A percentile compares a stretch with the other conserved stretches of the same genome.
Evolutionary conservation across 2,113 vertebrate species (phyloP).

Genomic region (Papio anubis): DNA sequence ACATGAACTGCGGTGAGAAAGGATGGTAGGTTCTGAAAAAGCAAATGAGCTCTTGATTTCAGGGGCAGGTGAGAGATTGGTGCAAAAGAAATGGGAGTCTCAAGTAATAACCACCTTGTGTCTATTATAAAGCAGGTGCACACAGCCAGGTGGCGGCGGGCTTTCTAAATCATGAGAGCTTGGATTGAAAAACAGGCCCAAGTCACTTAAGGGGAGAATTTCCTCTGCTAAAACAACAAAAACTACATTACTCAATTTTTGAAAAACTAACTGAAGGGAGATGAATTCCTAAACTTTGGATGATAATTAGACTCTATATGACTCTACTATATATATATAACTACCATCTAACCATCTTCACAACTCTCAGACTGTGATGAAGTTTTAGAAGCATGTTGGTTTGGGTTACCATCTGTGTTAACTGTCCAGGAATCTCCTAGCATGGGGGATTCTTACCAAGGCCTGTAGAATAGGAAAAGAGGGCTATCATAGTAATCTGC

Average conservation of each 20-base stretch:
- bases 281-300: not conserved
- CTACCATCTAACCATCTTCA: slow-evolving; percentile 84
- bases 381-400: slow-evolving; percentile 75
- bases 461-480: slow-evolving; percentile 73
- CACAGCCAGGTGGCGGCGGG: not conserved
- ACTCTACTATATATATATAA: not conserved
- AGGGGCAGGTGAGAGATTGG: not conserved
- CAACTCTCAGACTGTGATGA: slow-evolving; percentile 85
- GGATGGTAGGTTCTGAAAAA: not conserved
- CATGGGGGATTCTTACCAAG: slow-evolving; percentile 84
- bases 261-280: not conserved
- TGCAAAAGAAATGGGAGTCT: not conserved
- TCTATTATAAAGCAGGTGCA: not conserved
- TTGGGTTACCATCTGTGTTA: slow-evolving; percentile 82
- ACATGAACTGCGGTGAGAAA: not conserved
- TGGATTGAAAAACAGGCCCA: not conserved
- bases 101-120: not conserved
- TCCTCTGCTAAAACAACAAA: not conserved
- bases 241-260: not conserved
- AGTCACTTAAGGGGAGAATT: not conserved
- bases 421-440: slow-evolving; percentile 83
- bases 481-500: not conserved
- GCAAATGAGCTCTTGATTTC: not conserved
- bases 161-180: not conserved
- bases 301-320: not conserved